Percentiles rank a stretch among this genome's conserved stretches.
Evolutionary conservation across 35 echinoderm and acorn worm species (phyloP).

Genomic region (Ptychodera flava): DNA sequence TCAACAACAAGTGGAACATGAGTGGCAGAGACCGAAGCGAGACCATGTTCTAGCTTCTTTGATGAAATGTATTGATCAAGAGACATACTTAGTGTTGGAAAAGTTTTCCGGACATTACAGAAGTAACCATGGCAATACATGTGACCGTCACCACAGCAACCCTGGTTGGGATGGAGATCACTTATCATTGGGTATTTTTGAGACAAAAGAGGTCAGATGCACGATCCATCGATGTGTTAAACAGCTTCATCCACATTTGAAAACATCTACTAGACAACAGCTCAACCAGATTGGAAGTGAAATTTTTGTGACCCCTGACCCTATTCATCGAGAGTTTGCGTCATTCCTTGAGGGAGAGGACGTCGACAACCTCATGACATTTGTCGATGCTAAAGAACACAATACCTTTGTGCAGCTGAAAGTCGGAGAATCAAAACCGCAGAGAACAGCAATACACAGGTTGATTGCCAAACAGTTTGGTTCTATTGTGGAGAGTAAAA

Average conservation of each 20-base stretch:
- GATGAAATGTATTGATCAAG: background rate
- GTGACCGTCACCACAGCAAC: background rate
- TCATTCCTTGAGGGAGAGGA: slow-evolving; percentile 16
- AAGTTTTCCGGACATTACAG: background rate
- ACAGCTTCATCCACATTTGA: slow-evolving; percentile 54
- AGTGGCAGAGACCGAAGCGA: background rate
- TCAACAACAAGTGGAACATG: background rate
- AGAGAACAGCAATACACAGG: slow-evolving; percentile 58
- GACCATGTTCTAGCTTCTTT: background rate
- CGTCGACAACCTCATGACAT: slow-evolving; percentile 31
- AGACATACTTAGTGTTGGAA: background rate
- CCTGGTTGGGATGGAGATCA: background rate
- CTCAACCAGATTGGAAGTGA: background rate
- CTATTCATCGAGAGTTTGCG: slow-evolving; percentile 23
- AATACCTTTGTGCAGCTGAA: slow-evolving; percentile 17
- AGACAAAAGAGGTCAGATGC: slow-evolving; percentile 42
- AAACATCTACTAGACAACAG: slow-evolving; percentile 12
- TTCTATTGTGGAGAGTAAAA: slow-evolving; percentile 66
- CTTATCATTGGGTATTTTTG: slow-evolving; percentile 34
- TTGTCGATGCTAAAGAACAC: slow-evolving; percentile 27
- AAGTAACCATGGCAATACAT: background rate
- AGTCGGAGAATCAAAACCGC: slow-evolving; percentile 21
- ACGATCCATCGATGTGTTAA: slow-evolving; percentile 39
- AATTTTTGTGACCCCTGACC: slow-evolving; percentile 34
- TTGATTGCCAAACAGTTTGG: slow-evolving; percentile 72